Conservation (phyloP, 2,888 invertebrate species). For the Anagyrus pseudococci region DNA sequence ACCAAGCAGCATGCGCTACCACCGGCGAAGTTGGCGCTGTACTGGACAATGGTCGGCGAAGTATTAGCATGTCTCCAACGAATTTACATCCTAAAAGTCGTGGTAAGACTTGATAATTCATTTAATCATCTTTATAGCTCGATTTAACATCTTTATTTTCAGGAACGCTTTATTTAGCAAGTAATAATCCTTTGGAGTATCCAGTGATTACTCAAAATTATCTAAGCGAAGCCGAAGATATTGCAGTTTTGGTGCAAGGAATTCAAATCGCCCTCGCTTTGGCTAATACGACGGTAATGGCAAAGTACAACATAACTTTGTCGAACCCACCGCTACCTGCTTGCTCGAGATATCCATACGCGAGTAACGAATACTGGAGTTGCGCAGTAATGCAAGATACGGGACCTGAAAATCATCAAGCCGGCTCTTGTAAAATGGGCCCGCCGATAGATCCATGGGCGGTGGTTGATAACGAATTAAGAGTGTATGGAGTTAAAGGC, state of each 20-base stretch:
- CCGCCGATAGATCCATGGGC: slow-evolving; percentile 73
- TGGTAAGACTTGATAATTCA: slow-evolving; percentile 61
- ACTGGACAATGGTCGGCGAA: slow-evolving; percentile 52
- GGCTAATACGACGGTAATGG: slow-evolving; percentile 65
- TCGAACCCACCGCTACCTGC: slow-evolving; percentile 46
- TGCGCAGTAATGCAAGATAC: slow-evolving; percentile 76
- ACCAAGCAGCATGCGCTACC: slow-evolving; percentile 68
- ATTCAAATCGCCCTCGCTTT: slow-evolving; percentile 68
- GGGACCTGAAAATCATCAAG: slow-evolving; percentile 84
- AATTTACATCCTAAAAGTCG: slow-evolving; percentile 72
- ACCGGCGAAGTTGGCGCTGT: slow-evolving; percentile 62
- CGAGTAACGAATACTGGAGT: slow-evolving; percentile 76
- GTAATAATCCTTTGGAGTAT: slow-evolving; percentile 71
- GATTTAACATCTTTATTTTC: slow-evolving; percentile 6
- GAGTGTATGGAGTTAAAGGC: slow-evolving; percentile 70
- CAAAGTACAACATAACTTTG: slow-evolving; percentile 51
- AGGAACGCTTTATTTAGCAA: slow-evolving; percentile 64
- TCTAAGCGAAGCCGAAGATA: slow-evolving; percentile 72
- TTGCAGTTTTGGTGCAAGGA: slow-evolving; percentile 70
- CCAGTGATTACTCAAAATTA: slow-evolving; percentile 84
- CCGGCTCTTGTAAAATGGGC: slow-evolving; percentile 85
- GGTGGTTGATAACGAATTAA: slow-evolving; percentile 75
- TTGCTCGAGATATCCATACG: slow-evolving; percentile 56
- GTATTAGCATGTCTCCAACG: slow-evolving; percentile 66
- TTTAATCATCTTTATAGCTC: no score